These are phyloP conservation scores for Ennomos quercinarius DNA, from an alignment of 2,888 invertebrate genomes.

Conservation along the genomic window DNA sequence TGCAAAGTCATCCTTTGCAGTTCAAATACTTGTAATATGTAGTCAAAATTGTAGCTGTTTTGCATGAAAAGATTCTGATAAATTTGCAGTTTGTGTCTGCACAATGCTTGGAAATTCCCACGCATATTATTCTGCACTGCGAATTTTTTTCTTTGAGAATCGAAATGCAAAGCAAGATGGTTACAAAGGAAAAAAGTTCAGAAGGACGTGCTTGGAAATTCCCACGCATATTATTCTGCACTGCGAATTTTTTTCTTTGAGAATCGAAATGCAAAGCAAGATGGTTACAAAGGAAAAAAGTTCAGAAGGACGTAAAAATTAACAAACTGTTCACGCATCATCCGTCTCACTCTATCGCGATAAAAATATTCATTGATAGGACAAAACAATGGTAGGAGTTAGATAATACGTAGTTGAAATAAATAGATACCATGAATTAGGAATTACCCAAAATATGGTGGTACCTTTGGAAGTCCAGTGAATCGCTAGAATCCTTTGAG, in stretches of 20 bases:
- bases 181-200: slow-evolving; percentile 51
- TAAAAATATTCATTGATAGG: slow-evolving; percentile 76
- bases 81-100: too few species aligned
- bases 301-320: slow-evolving; percentile 67
- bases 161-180: slow-evolving; percentile 23
- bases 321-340: slow-evolving; percentile 71
- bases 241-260: slow-evolving; percentile 32
- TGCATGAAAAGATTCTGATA: too few species aligned
- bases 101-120: slow-evolving; percentile 8
- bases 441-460: neutral
- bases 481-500: neutral
- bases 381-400: slow-evolving; percentile 70
- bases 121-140: slow-evolving; percentile 14
- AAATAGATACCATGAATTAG: slow-evolving; percentile 29
- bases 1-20: too few species aligned
- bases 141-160: slow-evolving; percentile 35
- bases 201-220: slow-evolving; percentile 51
- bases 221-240: slow-evolving; percentile 22
- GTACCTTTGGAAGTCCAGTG: slow-evolving; percentile 6
- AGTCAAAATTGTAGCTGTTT: too few species aligned
- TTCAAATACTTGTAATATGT: too few species aligned
- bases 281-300: slow-evolving; percentile 38
- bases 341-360: slow-evolving; percentile 73
- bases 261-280: slow-evolving; percentile 18
- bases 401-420: slow-evolving; percentile 65